These are phyloP conservation scores for Leptodirus hochenwartii DNA, from an alignment of 2,888 invertebrate species.

Conservation along the genomic window DNA sequence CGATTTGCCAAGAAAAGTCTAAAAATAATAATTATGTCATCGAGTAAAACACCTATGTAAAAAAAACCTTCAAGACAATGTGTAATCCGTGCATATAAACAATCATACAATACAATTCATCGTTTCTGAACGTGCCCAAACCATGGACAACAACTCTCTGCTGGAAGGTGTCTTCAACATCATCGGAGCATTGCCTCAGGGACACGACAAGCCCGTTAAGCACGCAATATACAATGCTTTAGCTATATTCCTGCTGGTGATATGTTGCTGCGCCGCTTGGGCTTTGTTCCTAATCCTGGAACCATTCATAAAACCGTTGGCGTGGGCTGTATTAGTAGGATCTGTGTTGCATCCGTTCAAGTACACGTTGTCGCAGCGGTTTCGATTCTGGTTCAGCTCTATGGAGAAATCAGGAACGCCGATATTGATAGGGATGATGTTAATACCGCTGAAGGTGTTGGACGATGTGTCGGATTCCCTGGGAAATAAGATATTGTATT, in stretches of 20 bases:
- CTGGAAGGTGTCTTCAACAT: slow-evolving; percentile 53
- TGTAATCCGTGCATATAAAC: too few species aligned
- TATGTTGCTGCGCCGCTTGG: slow-evolving; percentile 50
- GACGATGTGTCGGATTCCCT: slow-evolving; percentile 59
- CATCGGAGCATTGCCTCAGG: slow-evolving; percentile 48
- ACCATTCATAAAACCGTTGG: slow-evolving; percentile 81
- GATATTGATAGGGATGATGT: slow-evolving; percentile 34
- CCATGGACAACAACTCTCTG: slow-evolving; percentile 31
- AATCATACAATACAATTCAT: too few species aligned
- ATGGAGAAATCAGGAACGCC: slow-evolving; percentile 49
- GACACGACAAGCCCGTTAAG: slow-evolving; percentile 77
- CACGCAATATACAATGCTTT: slow-evolving; percentile 82
- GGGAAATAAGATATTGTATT: slow-evolving; percentile 48
- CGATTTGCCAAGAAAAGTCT: too few species aligned
- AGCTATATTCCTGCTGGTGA: slow-evolving; percentile 54
- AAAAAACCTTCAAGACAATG: too few species aligned
- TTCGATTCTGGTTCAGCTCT: slow-evolving; percentile 62
- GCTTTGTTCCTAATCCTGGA: slow-evolving; percentile 72
- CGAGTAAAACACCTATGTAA: too few species aligned
- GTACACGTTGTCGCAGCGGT: slow-evolving; percentile 51
- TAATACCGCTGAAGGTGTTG: slow-evolving; percentile 57
- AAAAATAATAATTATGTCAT: too few species aligned
- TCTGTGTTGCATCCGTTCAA: slow-evolving; percentile 94
- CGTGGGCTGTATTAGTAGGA: slow-evolving; percentile 95
- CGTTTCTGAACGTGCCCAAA: too few species aligned